phyloP scores from a whole-genome alignment of 2,113 vertebrate species.

The Ptilorrhoa leucosticta region DNA sequence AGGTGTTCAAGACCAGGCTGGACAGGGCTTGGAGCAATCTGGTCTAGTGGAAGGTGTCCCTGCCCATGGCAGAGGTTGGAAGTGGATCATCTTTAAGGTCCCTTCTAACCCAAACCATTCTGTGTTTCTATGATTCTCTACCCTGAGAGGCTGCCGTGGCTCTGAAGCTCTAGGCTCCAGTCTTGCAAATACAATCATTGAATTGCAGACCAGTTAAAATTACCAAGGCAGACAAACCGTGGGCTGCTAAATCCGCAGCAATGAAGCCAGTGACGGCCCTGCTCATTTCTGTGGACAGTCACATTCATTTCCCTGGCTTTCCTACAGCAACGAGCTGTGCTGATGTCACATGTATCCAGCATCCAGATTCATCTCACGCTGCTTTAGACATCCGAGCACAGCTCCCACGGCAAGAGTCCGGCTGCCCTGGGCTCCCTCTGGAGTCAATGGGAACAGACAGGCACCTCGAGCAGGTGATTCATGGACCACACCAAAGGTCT shows the following conservation, averaged over 20 bases:
- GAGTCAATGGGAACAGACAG: slow-evolving; percentile 3
- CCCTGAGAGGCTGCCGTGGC: not conserved
- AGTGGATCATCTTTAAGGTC: not conserved
- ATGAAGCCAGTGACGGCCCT: not conserved
- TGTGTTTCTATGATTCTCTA: not conserved
- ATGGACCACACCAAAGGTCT: slow-evolving; percentile 54
- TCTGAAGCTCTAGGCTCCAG: not conserved
- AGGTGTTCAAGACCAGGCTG: not conserved
- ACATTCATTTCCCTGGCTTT: not conserved
- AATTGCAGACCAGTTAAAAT: not conserved
- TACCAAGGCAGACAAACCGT: not conserved
- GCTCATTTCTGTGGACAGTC: not conserved
- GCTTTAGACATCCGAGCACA: not conserved
- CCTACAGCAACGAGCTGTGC: not conserved
- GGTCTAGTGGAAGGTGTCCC: not conserved
- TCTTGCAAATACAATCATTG: not conserved
- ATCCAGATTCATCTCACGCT: not conserved
- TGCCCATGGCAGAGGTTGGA: not conserved
- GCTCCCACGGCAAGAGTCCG: not conserved
- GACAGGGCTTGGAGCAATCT: not conserved
- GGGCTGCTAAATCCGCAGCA: not conserved
- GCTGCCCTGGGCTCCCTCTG: slow-evolving; percentile 1
- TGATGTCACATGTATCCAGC: not conserved
- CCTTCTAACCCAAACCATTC: not conserved
- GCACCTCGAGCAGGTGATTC: slow-evolving; percentile 29